A percentile compares a stretch with the other conserved stretches of the same genome.
phyloP scores from a whole-genome alignment of 2,888 invertebrate species.

The Sylvicola fuscatus region DNA sequence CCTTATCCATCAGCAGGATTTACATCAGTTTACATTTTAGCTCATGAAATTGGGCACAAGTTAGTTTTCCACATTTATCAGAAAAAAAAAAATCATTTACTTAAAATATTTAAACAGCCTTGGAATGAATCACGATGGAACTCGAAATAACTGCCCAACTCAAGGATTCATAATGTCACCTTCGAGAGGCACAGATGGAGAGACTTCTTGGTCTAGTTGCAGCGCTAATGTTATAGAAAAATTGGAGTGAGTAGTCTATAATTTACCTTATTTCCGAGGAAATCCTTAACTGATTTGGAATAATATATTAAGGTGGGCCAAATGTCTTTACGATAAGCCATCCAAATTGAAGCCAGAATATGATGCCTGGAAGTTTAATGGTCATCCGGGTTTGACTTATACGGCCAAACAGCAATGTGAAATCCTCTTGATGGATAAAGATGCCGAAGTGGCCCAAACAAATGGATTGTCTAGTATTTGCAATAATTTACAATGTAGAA shows the following conservation, averaged over 20 bases:
- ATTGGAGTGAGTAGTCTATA: conserved; percentile 28
- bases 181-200: conserved; percentile 54
- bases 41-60: conserved; percentile 73
- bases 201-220: conserved; percentile 58
- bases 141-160: conserved; percentile 46
- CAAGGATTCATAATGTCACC: conserved; percentile 70
- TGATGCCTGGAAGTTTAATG: conserved; percentile 38
- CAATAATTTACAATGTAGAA: conserved; percentile 45
- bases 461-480: conserved; percentile 30
- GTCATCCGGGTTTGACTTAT: conserved; percentile 48
- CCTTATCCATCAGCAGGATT: conserved; percentile 72
- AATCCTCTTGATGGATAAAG: conserved; percentile 38
- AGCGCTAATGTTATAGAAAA: conserved; percentile 43
- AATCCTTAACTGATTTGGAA: conserved; percentile 1
- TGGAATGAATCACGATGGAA: conserved; percentile 64
- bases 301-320: conserved; percentile 31
- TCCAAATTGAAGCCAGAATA: conserved; percentile 27
- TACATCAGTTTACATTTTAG: conserved; percentile 60
- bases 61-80: conserved; percentile 26
- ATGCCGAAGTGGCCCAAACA: conserved; percentile 33
- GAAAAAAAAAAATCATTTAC: conserved; percentile 1
- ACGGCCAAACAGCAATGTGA: conserved; percentile 57
- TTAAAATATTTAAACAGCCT: conserved; percentile 27
- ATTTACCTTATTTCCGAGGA: background rate
- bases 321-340: conserved; percentile 40